Evolutionary conservation across 2,888 invertebrate genomes (phyloP).

Genomic region (Diploptera punctata): DNA sequence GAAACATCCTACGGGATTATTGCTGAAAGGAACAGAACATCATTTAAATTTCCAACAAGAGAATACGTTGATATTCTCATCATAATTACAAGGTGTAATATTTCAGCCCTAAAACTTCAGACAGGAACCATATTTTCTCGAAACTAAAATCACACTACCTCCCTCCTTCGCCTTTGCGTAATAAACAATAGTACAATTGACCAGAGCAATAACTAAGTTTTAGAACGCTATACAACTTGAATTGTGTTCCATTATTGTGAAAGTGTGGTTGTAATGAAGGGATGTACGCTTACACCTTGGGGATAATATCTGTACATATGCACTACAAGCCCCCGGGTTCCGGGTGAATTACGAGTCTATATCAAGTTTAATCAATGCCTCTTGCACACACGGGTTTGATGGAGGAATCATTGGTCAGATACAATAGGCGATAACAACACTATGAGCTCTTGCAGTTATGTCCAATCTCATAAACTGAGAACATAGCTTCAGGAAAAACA

Average conservation of each 20-base stretch:
- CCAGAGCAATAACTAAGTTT: conserved; percentile 4
- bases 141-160: not conserved
- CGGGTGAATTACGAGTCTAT: not conserved
- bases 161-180: not conserved
- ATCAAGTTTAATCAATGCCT: not conserved
- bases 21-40: not conserved
- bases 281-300: not conserved
- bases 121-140: conserved; percentile 5
- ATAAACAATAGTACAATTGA: conserved; percentile 5
- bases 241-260: not conserved
- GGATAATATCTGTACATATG: not conserved
- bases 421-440: too few relatives aligned
- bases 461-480: too few relatives aligned
- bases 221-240: not conserved
- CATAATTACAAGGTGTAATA: not conserved
- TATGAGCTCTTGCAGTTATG: too few relatives aligned
- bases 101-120: not conserved
- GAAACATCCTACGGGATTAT: too few relatives aligned
- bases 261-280: not conserved
- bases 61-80: not conserved
- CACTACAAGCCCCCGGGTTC: not conserved
- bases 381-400: too few relatives aligned
- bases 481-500: too few relatives aligned
- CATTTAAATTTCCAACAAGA: not conserved
- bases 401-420: too few relatives aligned